phyloP scores from a whole-genome alignment of 2,888 invertebrate genomes.

The Platerodrilus igneus region DNA sequence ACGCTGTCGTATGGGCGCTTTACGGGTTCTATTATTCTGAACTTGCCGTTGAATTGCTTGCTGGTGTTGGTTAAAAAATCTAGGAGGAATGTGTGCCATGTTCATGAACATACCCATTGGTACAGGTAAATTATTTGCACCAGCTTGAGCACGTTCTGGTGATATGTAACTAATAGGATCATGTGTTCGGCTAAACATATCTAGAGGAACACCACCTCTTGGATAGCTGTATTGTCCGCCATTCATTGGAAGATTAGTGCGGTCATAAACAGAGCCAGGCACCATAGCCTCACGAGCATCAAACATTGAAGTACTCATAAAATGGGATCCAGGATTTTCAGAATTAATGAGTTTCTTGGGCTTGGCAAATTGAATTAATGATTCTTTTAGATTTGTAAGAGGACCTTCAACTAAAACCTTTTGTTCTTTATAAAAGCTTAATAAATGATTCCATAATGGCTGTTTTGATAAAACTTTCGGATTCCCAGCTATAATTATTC shows the following conservation, averaged over 20 bases:
- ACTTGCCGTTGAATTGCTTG: conserved; percentile 58
- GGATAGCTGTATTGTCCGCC: conserved; percentile 40
- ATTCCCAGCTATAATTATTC: conserved; percentile 97
- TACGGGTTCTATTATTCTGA: conserved; percentile 35
- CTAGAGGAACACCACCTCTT: conserved; percentile 49
- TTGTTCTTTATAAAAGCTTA: conserved; percentile 96
- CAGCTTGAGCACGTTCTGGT: conserved; percentile 71
- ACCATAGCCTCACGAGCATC: conserved; percentile 94
- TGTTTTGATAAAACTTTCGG: conserved; percentile 98
- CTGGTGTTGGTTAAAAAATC: conserved; percentile 72
- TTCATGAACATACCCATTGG: conserved; percentile 94
- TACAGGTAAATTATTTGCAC: conserved; percentile 79
- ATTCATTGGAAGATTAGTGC: conserved; percentile 51
- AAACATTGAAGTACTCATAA: conserved; percentile 96
- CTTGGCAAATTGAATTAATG: conserved; percentile 94
- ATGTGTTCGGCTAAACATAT: conserved; percentile 67
- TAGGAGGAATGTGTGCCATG: conserved; percentile 73
- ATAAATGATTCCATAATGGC: conserved; percentile 95
- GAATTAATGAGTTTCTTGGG: conserved; percentile 93
- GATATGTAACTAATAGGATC: conserved; percentile 93
- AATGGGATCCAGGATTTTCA: conserved; percentile 92
- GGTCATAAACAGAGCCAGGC: conserved; percentile 89
- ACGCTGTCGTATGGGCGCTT: conserved; percentile 23
- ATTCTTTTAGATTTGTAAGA: conserved; percentile 92
- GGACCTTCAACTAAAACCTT: conserved; percentile 97